Evolutionary conservation across 2,797 vertebrate genomes (phyloP).

Genomic region (Poecilia wingei): DNA sequence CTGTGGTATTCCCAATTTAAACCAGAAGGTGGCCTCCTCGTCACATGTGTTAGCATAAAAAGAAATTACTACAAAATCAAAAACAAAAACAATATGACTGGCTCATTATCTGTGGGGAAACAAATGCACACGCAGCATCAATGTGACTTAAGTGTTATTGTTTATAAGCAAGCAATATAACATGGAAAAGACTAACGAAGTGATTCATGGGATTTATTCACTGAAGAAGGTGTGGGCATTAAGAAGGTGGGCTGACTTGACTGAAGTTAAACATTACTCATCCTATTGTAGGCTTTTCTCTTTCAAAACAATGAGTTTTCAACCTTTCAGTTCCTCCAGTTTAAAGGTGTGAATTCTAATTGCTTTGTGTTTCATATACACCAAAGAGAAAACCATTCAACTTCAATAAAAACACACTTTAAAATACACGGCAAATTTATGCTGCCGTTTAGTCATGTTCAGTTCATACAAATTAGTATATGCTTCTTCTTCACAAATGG

Average conservation of each 20-base stretch:
- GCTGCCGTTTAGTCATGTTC: background rate
- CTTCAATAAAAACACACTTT: background rate
- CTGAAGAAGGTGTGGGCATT: constrained; percentile 42
- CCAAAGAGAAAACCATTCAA: background rate
- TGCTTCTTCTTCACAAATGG: background rate
- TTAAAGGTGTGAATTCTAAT: background rate
- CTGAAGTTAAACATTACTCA: constrained; percentile 34
- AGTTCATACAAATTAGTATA: background rate
- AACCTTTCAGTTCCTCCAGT: background rate
- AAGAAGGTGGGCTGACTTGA: constrained; percentile 41
- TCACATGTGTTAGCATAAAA: constrained; percentile 7
- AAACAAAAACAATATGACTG: background rate
- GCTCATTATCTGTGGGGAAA: constrained; percentile 13
- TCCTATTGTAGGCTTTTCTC: constrained; percentile 13
- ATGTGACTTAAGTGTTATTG: constrained; percentile 18
- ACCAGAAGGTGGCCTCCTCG: constrained; percentile 59
- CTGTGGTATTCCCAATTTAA: constrained; percentile 35
- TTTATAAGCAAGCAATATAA: constrained; percentile 29
- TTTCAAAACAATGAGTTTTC: constrained; percentile 5
- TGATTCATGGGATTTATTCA: constrained; percentile 63
- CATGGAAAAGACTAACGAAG: constrained; percentile 20
- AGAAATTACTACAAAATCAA: background rate
- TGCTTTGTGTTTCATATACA: background rate
- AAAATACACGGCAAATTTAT: background rate
- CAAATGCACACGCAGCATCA: constrained; percentile 8